Conservation (phyloP, 2,797 vertebrate species). For the Gambusia yucatana region DNA sequence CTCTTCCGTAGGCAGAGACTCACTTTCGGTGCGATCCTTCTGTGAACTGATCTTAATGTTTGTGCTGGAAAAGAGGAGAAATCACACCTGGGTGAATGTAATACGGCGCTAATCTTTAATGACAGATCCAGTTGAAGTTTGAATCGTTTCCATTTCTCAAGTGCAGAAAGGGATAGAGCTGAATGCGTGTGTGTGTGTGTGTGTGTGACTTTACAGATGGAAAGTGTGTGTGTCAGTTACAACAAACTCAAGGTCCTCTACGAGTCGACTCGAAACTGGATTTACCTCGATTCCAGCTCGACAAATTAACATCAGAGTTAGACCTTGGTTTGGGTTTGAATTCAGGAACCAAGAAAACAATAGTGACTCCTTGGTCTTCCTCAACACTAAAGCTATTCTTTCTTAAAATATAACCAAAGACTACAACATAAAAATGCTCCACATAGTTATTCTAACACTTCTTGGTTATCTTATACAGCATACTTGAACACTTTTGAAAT, state of each 20-base stretch:
- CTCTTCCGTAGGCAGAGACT: slow-evolving; percentile 30
- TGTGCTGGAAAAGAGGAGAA: slow-evolving; percentile 13
- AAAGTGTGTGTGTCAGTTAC: slow-evolving; percentile 1
- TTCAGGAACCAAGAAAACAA: background rate
- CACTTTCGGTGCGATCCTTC: slow-evolving; percentile 36
- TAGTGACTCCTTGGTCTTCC: background rate
- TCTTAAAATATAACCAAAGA: background rate
- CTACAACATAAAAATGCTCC: background rate
- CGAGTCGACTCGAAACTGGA: slow-evolving; percentile 17
- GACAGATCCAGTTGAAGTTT: slow-evolving; percentile 22
- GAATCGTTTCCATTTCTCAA: slow-evolving; percentile 8
- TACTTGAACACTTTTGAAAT: background rate
- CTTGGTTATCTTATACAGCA: background rate
- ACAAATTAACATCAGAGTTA: slow-evolving; percentile 31
- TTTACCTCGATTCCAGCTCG: slow-evolving; percentile 38
- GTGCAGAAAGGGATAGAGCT: background rate
- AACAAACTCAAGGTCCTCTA: slow-evolving; percentile 26
- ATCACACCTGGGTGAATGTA: slow-evolving; percentile 15
- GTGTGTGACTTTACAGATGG: background rate
- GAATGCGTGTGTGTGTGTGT: background rate
- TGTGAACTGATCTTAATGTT: slow-evolving; percentile 14
- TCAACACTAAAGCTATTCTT: background rate
- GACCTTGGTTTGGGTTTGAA: slow-evolving; percentile 32
- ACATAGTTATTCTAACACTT: background rate
- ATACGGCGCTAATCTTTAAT: slow-evolving; percentile 14